Conservation (phyloP, 2,888 invertebrate species). For the Dicycla oo region DNA sequence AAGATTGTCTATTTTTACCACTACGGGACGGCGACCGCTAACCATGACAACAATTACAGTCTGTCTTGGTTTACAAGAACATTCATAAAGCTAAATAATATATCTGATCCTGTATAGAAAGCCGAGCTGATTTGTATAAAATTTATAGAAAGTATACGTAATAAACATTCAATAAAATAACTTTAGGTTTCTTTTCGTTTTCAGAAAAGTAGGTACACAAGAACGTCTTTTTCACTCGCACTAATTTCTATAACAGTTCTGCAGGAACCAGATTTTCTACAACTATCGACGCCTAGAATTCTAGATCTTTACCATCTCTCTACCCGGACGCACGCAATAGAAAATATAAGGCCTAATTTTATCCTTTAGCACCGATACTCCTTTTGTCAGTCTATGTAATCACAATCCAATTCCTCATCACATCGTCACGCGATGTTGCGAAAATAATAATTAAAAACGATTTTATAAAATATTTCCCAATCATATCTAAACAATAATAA, state of each 20-base stretch:
- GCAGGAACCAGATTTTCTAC: conserved; percentile 60
- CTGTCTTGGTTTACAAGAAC: conserved; percentile 1
- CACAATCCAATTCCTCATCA: conserved; percentile 67
- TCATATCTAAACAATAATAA: conserved; percentile 67
- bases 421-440: conserved; percentile 49
- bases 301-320: conserved; percentile 49
- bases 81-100: conserved; percentile 8
- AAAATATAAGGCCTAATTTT: conserved; percentile 67
- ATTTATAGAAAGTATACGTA: background rate
- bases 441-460: conserved; percentile 63
- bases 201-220: conserved; percentile 26
- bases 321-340: conserved; percentile 42
- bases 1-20: conserved; percentile 2
- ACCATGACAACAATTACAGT: background rate
- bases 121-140: conserved; percentile 28
- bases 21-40: background rate
- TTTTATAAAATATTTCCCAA: conserved; percentile 65
- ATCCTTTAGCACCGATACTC: conserved; percentile 71
- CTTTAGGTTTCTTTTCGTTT: conserved; percentile 5
- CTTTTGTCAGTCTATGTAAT: conserved; percentile 75
- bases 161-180: conserved; percentile 29
- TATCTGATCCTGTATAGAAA: conserved; percentile 22
- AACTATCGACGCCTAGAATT: conserved; percentile 61
- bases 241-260: conserved; percentile 32
- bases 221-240: conserved; percentile 8